Evolutionary conservation across 2,888 invertebrate genomes (phyloP).

Genomic region (Papilio protenor): DNA sequence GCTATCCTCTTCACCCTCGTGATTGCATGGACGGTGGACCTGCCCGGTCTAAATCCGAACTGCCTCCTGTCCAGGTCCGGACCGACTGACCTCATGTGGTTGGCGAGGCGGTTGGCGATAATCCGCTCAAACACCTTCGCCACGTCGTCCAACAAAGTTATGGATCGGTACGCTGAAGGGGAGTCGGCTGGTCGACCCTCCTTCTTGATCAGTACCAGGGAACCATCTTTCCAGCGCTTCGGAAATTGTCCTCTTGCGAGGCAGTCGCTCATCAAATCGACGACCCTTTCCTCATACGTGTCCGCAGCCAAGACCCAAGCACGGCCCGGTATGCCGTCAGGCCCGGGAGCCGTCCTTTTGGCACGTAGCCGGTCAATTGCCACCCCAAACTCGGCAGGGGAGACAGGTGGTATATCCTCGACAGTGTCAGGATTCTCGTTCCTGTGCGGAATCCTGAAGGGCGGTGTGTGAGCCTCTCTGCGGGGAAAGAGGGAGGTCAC

Average conservation of each 20-base stretch:
- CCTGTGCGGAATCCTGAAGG: background rate
- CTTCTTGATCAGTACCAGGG: too few species aligned
- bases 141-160: too few species aligned
- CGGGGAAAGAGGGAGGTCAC: background rate
- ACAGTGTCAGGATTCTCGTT: background rate
- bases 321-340: conserved; percentile 6
- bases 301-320: background rate
- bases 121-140: too few species aligned
- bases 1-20: background rate
- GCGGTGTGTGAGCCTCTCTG: background rate
- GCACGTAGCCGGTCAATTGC: background rate
- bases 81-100: conserved; percentile 28
- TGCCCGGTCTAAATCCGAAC: conserved; percentile 36
- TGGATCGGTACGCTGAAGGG: too few species aligned
- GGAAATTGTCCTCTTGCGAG: background rate
- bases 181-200: too few species aligned
- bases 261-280: background rate
- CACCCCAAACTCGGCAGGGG: background rate
- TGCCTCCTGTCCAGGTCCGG: conserved; percentile 9
- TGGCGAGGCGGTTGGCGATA: background rate
- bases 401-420: background rate
- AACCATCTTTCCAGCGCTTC: too few species aligned
- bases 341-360: background rate
- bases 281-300: background rate
- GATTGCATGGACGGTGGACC: conserved; percentile 43